Evolutionary conservation across 2,113 vertebrate species (phyloP), one percentile per base, ranked within the genome.

Genomic region (Zosterops pallidus): DNA sequence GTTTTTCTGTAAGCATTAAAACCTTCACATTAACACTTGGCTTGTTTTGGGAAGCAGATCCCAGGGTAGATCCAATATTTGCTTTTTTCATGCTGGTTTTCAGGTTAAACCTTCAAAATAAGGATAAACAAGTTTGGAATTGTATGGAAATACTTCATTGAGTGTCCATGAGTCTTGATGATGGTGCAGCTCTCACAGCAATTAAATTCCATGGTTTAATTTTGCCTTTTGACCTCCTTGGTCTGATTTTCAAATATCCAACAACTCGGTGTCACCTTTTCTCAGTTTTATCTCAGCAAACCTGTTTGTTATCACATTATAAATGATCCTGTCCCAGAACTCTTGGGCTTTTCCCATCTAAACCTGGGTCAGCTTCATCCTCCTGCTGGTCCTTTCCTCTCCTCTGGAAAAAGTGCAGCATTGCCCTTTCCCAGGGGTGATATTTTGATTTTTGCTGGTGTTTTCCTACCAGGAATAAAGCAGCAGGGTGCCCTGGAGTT

Each of bases 111-210:
- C 39, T 83, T 55, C 22, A 42, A 17, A 44, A 33, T 37, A 28
- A 28, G 42, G 83, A n/a, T 20, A 29, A 57, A 7, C 9, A 6
- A 21, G 39, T 65, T 52, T 22, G 14, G 42, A 12, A 39, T 71
- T 15, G 1, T 1, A 3, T n/a, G 63, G 64, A 47, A 65, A n/a
- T 22, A 2, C 7, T 62, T 44, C 18, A 24, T 0, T 13, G 42
- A 24, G 24, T 35, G 31, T 49, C 8, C 1, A 2, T 1, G 39
- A 17, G 2, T 20, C 17, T 15, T 49, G 26, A 0, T 39, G 47
- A 20, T 29, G 76, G 76, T 14, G 10, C 14, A 23, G 2, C 72
- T 19, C 1, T 19, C 14, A 22, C 55, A 77, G 76, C 82, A 71
- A 4, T 83, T 31, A 44, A 79, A 79, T 23, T 8, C 41, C 28